Percentiles rank a stretch among this genome's conserved stretches.
phyloP scores from a whole-genome alignment of 2,797 vertebrate genomes.

The Anas bernieri region DNA sequence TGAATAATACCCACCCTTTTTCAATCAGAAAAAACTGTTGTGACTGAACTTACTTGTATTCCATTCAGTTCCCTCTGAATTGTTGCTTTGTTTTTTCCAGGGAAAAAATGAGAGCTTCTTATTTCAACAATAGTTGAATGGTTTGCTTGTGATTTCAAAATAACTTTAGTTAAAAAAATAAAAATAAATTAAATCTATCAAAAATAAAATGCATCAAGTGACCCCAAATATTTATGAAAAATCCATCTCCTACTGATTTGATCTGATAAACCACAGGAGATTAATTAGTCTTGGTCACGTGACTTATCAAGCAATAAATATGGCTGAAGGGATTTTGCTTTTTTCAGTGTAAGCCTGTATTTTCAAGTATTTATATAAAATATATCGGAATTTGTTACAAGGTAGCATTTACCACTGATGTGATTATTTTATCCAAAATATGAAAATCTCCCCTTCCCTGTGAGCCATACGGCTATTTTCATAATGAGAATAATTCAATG shows the following conservation, averaged over 20 bases:
- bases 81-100: neutral
- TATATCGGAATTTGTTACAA: neutral
- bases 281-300: conserved; percentile 46
- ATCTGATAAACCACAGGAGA: conserved; percentile 45
- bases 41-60: neutral
- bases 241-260: neutral
- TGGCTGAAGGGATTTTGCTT: conserved; percentile 29
- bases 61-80: neutral
- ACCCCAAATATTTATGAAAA: conserved; percentile 40
- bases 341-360: neutral
- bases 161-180: neutral
- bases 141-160: neutral
- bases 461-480: neutral
- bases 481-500: conserved; percentile 6
- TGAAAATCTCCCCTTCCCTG: conserved; percentile 16
- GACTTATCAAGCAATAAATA: conserved; percentile 47
- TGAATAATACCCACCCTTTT: neutral
- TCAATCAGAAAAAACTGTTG: neutral
- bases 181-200: neutral
- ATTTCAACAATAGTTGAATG: neutral
- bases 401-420: neutral
- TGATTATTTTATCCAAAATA: conserved; percentile 11
- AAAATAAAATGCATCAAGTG: conserved; percentile 10
- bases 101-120: neutral
- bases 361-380: conserved; percentile 5